Evolutionary conservation across 2,888 invertebrate species (phyloP), one percentile per base, ranked within the genome.

Genomic region (Tuta absoluta): DNA sequence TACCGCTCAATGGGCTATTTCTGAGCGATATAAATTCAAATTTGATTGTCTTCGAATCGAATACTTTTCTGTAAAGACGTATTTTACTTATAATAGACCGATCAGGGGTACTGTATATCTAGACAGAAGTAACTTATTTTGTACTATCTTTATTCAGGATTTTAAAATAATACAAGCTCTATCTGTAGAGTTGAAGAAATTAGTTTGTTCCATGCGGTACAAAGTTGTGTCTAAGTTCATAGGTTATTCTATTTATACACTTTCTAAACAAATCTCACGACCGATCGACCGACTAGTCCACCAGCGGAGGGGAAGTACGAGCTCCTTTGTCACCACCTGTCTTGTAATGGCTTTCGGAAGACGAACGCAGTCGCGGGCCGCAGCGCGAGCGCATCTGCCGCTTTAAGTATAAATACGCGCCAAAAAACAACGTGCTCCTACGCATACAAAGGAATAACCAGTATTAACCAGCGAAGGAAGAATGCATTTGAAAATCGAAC

Each of bases 301-400:
- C 64, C 56, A 72, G 75, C 75, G 77, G 78, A 86, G 84, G 89
- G 89, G 87, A 87, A 87, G 85, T 83, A 80, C 82, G 84, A 78
- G 75, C 78, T 86, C 83, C 81, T 84, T 56, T 86, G 87, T 87
- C 88, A 86, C 86, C 90, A 90, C 90, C 90, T 91, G 89, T 87
- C 87, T 72, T 75, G 83, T 88, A 88, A 89, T 87, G 81, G 85
- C 81, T 87, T 81, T 87, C 85, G 89, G 89, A 90, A 90, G 88
- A 85, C 85, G 59, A 53, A 64, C 69, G 76, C 81, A 81, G 78
- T 80, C 73, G 78, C 76, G 80, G 78, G 75, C 77, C 66, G 70
- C 81, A 80, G 76, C 85, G 85, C 82, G 70, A 66, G 80, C 87
- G 86, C 90, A 90, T 90, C 90, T 90, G 91, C 79, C 81, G 67